Conservation (phyloP, 2,797 vertebrate species). For the Echeneis naucrates region DNA sequence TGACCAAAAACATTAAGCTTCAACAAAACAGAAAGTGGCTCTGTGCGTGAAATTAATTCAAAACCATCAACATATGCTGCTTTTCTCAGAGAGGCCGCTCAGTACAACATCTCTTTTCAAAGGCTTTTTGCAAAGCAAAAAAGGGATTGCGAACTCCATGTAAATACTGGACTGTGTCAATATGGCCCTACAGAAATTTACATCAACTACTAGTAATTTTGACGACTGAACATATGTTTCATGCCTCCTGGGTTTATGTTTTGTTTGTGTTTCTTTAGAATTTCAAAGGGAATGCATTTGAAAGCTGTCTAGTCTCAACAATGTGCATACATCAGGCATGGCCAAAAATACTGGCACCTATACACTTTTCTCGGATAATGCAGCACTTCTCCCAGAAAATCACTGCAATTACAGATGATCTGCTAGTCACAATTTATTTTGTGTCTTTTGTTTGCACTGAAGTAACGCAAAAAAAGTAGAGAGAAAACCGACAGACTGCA, state of each 20-base stretch:
- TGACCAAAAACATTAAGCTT: neutral
- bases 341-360: neutral
- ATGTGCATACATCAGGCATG: too few species aligned
- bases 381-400: too few species aligned
- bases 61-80: fast-evolving
- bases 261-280: too few species aligned
- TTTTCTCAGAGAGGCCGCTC: neutral
- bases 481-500: too few species aligned
- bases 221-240: neutral
- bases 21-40: neutral
- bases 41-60: neutral
- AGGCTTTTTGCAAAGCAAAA: constrained; percentile 4
- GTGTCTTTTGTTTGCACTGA: too few species aligned
- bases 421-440: too few species aligned
- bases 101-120: constrained; percentile 1
- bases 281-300: neutral
- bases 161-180: neutral
- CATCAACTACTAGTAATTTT: neutral
- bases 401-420: too few species aligned
- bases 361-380: too few species aligned
- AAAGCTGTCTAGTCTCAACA: too few species aligned
- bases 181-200: neutral
- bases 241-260: neutral
- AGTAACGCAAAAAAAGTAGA: too few species aligned
- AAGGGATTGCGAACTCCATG: neutral